phyloP scores from a whole-genome alignment of 2,888 invertebrate species.

The Junonia oenone region DNA sequence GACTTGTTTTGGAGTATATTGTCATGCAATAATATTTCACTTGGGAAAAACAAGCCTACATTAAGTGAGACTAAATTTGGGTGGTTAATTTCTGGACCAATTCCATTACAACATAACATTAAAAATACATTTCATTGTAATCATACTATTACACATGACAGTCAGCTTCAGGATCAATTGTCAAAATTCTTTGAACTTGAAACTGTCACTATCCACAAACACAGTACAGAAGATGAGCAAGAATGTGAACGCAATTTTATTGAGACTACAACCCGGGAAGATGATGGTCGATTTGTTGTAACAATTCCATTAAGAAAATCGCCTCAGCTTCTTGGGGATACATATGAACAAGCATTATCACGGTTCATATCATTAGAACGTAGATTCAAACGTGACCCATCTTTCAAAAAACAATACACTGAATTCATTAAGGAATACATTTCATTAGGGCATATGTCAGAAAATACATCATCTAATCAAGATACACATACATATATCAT shows the following conservation, averaged over 20 bases:
- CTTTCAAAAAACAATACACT: not conserved
- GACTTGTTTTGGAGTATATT: not conserved
- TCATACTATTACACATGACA: not conserved
- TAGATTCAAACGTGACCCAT: not conserved
- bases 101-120: not conserved
- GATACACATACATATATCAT: not conserved
- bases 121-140: not conserved
- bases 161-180: not conserved
- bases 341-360: not conserved
- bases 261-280: not conserved
- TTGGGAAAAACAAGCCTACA: not conserved
- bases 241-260: not conserved
- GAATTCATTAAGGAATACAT: not conserved
- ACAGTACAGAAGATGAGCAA: not conserved
- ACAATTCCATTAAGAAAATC: not conserved
- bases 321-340: not conserved
- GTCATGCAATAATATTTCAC: not conserved
- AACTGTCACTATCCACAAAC: not conserved
- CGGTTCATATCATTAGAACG: not conserved
- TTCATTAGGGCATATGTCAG: not conserved
- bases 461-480: not conserved
- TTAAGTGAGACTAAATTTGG: not conserved
- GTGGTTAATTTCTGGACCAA: not conserved
- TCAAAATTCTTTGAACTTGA: not conserved
- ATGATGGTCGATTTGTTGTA: not conserved